Conservation (phyloP, 2,888 invertebrate genomes). For the Hetaerina titia region DNA sequence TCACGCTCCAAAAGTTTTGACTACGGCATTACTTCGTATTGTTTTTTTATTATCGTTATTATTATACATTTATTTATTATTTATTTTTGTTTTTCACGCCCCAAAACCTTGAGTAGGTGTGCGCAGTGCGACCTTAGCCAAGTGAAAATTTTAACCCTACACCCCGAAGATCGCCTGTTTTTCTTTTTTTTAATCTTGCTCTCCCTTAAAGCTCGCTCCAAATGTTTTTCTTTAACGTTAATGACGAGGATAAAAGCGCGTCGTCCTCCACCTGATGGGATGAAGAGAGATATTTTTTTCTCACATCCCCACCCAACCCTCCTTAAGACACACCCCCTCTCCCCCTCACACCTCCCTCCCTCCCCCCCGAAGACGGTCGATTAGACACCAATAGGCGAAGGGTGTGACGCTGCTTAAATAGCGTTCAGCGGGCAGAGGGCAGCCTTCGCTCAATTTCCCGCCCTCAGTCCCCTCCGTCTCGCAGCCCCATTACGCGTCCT, state of each 20-base stretch:
- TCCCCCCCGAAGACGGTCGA: background rate
- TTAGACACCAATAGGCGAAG: background rate
- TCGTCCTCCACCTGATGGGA: background rate
- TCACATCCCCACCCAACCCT: background rate
- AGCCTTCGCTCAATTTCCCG: too few species aligned
- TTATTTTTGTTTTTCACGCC: too few species aligned
- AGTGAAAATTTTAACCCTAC: background rate
- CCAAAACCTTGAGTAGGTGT: too few species aligned
- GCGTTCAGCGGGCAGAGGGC: background rate
- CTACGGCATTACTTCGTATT: too few species aligned
- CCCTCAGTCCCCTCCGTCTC: background rate
- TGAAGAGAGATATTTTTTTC: background rate
- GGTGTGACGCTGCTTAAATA: background rate
- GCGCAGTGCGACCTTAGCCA: background rate
- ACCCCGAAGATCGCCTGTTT: background rate
- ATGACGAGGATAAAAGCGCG: background rate
- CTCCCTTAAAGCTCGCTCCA: background rate
- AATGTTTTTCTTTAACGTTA: conserved; percentile 7
- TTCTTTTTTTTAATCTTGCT: background rate
- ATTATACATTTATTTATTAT: too few species aligned
- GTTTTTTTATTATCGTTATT: too few species aligned
- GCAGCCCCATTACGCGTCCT: background rate
- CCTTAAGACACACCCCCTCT: background rate
- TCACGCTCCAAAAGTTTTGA: too few species aligned
- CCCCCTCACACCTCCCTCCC: too few species aligned